phyloP scores from a whole-genome alignment of 1,140 invertebrate genomes.

The Drosophila mayri region DNA sequence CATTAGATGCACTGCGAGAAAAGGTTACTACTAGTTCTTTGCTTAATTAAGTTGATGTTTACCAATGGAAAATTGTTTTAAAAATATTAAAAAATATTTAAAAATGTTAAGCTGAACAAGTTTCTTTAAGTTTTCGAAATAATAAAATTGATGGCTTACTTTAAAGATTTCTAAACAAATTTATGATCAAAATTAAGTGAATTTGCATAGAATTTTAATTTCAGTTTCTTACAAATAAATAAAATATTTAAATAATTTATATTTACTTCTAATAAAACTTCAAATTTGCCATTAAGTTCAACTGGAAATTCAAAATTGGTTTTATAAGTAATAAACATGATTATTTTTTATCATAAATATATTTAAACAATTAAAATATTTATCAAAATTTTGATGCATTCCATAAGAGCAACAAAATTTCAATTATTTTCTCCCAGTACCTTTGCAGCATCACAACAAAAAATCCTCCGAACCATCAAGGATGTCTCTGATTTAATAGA shows the following conservation, averaged over 20 bases:
- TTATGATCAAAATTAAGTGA: too few species aligned
- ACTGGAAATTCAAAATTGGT: too few species aligned
- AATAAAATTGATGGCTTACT: background rate
- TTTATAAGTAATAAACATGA: too few species aligned
- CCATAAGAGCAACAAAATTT: background rate
- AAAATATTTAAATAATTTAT: background rate
- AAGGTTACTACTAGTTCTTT: too few species aligned
- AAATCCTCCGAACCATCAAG: conserved; percentile 4
- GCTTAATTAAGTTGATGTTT: too few species aligned
- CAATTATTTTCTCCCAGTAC: conserved; percentile 10
- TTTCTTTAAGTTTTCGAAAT: background rate
- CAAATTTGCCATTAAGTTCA: too few species aligned
- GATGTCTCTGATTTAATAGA: conserved; percentile 35
- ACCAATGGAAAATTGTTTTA: background rate
- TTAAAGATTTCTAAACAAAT: background rate
- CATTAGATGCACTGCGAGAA: conserved; percentile 45
- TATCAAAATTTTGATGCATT: too few species aligned
- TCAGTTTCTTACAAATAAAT: background rate
- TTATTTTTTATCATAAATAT: too few species aligned
- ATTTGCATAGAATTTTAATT: rapidly evolving
- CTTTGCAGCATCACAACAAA: conserved; percentile 1
- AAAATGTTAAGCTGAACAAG: too few species aligned
- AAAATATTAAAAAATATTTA: background rate
- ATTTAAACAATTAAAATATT: too few species aligned
- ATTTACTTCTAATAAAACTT: too few species aligned